These are phyloP conservation scores for Pararge aegeria DNA, from an alignment of 1,140 invertebrate species.

Conservation along the genomic window DNA sequence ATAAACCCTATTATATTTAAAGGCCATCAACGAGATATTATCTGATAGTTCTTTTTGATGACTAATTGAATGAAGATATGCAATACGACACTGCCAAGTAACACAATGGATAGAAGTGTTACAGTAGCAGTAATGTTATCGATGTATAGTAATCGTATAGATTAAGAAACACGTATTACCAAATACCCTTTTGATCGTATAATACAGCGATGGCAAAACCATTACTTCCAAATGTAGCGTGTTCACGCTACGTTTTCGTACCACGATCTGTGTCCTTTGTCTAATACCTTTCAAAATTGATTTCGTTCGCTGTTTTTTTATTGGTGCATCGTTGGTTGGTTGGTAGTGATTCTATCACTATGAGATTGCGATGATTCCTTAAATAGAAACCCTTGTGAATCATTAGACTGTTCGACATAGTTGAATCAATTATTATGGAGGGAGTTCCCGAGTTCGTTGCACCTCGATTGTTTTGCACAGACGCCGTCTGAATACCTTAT, in stretches of 20 bases:
- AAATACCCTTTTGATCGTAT: background rate
- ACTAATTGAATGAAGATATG: background rate
- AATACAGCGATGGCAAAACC: background rate
- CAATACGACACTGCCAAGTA: background rate
- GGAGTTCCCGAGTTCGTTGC: conserved; percentile 69
- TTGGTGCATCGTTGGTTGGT: too few species aligned
- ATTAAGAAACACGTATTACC: background rate
- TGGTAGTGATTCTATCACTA: background rate
- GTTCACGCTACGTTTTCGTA: background rate
- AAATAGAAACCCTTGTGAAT: conserved; percentile 40
- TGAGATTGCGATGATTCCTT: background rate
- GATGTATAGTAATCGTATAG: background rate
- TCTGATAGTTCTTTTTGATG: too few species aligned
- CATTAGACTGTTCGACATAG: conserved; percentile 47
- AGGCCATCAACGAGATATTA: too few species aligned
- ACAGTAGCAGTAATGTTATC: background rate
- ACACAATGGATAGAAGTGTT: background rate
- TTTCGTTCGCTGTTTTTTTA: background rate
- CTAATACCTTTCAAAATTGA: background rate
- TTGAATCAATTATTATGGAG: conserved; percentile 58
- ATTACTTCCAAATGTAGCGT: background rate
- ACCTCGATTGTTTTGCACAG: conserved; percentile 58
- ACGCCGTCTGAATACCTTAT: conserved; percentile 64
- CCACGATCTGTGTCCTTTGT: background rate
- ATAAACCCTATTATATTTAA: too few species aligned